Evolutionary conservation across 2,113 vertebrate genomes (phyloP), one percentile per base, ranked within the genome.

Genomic region (Pycnonotus jocosus): DNA sequence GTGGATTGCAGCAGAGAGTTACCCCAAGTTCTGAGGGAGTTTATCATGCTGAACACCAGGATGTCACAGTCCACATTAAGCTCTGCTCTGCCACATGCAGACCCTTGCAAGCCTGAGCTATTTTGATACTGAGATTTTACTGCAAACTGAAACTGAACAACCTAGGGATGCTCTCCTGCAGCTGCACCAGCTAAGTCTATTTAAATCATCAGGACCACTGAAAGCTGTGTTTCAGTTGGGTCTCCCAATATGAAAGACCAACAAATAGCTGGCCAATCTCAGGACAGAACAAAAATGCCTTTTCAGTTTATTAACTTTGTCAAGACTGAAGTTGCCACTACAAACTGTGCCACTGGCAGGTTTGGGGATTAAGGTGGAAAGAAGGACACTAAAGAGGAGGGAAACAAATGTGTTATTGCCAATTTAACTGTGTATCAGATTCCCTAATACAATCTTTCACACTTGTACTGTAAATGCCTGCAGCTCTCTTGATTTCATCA

Each of bases 401-500:
- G 38, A 69, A 27, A 35, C 30, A 80, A 85, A 82, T 53, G 30
- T 54, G 42, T 38, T 77, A 35, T 47, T 91, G 54, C 62, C 33
- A 62, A 24, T 89, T 83, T 90, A 94, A 58, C 50, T 20, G 2
- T 69, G 58, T 65, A 51, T 91, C 61, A 73, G 78, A 91, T 82
- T 82, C 81, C 64, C 78, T 92, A 88, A 81, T 58, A 57, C 24
- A 62, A 38, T 88, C 50, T 82, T 91, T 91, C 54, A 69, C 0
- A 8, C 87, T 94, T 65, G 18, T 50, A 28, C 38, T 48, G 44
- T 81, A 88, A 40, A 58, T 74, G 76, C 91, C 81, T 66, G 54
- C 62, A 83, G 68, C 40, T 82, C 64, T 58, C 58, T 77, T 88
- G 58, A 83, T 94, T 95, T 85, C 71, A 62, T 91, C 72, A 66